phyloP scores from a whole-genome alignment of 2,113 vertebrate genomes.

The Syngnathus typhle region DNA sequence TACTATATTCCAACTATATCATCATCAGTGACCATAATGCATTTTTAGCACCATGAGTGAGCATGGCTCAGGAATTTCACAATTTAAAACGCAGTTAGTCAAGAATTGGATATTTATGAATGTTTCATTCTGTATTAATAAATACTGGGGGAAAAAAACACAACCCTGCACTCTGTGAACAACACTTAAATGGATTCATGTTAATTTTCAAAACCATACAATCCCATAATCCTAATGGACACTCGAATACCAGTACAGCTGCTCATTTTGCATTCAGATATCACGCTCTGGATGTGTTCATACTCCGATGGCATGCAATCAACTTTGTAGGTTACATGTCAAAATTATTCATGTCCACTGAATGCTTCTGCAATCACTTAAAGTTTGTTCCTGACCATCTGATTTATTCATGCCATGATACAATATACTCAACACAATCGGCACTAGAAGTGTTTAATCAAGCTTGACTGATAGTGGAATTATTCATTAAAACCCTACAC shows the following conservation, averaged over 20 bases:
- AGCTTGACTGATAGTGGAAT: neutral
- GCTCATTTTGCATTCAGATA: neutral
- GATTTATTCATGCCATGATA: slow-evolving; percentile 2
- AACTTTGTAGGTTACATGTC: neutral
- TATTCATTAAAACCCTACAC: neutral
- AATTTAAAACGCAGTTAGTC: slow-evolving; percentile 10
- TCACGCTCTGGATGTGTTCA: neutral
- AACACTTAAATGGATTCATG: slow-evolving; percentile 14
- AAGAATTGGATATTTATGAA: slow-evolving; percentile 1
- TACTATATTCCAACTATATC: slow-evolving; percentile 14
- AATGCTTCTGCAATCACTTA: slow-evolving; percentile 3
- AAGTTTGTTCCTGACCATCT: slow-evolving; percentile 9
- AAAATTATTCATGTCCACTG: slow-evolving; percentile 8
- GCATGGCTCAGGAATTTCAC: slow-evolving; percentile 20
- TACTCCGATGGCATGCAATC: neutral
- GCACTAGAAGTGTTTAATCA: neutral
- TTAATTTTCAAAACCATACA: neutral
- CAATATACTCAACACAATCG: neutral
- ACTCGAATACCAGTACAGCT: slow-evolving; percentile 2
- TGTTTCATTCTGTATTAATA: neutral
- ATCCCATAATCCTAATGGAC: neutral
- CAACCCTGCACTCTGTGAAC: slow-evolving; percentile 16
- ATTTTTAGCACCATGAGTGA: slow-evolving; percentile 41
- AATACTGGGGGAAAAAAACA: neutral
- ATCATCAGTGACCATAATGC: slow-evolving; percentile 20